A percentile compares a stretch with the other conserved stretches of the same genome.
phyloP scores from a whole-genome alignment of 2,797 vertebrate genomes.

The Urosaurus nigricauda region DNA sequence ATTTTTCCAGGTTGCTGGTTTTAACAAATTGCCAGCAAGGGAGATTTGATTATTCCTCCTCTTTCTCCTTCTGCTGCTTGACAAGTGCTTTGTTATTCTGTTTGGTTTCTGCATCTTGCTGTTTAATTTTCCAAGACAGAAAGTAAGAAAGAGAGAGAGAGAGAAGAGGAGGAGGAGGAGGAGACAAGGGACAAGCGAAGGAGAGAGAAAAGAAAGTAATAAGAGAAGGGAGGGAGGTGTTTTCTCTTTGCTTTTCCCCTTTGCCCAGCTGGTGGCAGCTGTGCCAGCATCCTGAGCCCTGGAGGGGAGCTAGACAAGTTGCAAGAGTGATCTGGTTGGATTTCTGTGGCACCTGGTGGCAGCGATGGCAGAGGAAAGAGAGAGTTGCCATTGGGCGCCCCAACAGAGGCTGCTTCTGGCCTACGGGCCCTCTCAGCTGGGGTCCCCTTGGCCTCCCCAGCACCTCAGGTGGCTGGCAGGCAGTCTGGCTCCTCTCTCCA shows the following conservation, averaged over 20 bases:
- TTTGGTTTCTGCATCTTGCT: background rate
- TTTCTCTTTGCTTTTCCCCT: background rate
- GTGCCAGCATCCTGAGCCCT: background rate
- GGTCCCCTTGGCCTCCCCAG: too few relatives aligned
- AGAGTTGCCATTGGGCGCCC: background rate
- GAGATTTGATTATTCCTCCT: background rate
- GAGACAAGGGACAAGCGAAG: background rate
- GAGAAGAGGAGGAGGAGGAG: background rate
- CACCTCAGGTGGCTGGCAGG: too few relatives aligned
- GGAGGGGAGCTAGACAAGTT: conserved; percentile 5
- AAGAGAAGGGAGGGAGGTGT: too few relatives aligned
- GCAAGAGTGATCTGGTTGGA: conserved; percentile 3
- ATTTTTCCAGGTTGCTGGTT: background rate
- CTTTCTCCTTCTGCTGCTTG: background rate
- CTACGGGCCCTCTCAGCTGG: too few relatives aligned
- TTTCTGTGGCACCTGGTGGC: background rate
- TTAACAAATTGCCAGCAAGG: conserved; percentile 2
- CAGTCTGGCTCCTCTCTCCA: too few relatives aligned
- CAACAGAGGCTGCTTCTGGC: background rate
- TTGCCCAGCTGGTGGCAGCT: background rate
- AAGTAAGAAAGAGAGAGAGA: background rate
- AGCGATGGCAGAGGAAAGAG: background rate
- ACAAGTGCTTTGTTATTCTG: conserved; percentile 24
- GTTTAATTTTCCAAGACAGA: conserved; percentile 32
- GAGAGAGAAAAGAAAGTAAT: background rate